phyloP scores from a whole-genome alignment of 2,113 vertebrate genomes.

The Atherinomorus stipes region DNA sequence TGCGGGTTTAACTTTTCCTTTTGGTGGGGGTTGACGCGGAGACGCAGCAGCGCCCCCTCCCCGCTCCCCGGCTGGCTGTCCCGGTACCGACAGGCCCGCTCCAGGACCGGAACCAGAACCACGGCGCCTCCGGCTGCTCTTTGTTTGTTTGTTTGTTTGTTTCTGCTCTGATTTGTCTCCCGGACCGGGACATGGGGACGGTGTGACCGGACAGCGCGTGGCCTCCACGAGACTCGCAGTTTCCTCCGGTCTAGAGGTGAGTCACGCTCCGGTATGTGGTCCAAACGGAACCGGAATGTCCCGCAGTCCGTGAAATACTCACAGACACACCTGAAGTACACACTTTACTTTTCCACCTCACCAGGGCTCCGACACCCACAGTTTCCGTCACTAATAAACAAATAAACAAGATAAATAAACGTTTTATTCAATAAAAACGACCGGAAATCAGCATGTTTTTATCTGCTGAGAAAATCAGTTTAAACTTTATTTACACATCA shows the following conservation, averaged over 20 bases:
- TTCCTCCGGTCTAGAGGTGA: constrained; percentile 48
- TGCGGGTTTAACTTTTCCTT: constrained; percentile 18
- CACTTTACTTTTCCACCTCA: too few relatives aligned
- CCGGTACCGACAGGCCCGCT: constrained; percentile 58
- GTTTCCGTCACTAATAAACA: too few relatives aligned
- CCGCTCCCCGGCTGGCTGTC: constrained; percentile 21
- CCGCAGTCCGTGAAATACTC: background rate
- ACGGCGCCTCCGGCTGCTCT: background rate
- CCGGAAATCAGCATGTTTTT: too few relatives aligned
- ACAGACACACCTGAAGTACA: too few relatives aligned
- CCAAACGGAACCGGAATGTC: constrained; percentile 1
- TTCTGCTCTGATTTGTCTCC: background rate
- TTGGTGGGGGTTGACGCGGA: background rate
- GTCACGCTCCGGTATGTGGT: constrained; percentile 1
- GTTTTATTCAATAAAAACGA: too few relatives aligned
- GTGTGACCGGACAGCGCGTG: constrained; percentile 50
- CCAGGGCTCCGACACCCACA: too few relatives aligned
- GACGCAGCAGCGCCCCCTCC: constrained; percentile 53
- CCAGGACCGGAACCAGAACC: constrained; percentile 8
- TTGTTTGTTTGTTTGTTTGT: background rate
- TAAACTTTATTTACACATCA: too few relatives aligned
- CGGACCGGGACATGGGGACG: constrained; percentile 26
- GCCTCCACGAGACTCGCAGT: constrained; percentile 45
- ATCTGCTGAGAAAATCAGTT: too few relatives aligned
- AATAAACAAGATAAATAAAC: too few relatives aligned